Base-by-base conservation (phyloP, 1,140 invertebrate species). In the Drosophila ohnishii region DNA sequence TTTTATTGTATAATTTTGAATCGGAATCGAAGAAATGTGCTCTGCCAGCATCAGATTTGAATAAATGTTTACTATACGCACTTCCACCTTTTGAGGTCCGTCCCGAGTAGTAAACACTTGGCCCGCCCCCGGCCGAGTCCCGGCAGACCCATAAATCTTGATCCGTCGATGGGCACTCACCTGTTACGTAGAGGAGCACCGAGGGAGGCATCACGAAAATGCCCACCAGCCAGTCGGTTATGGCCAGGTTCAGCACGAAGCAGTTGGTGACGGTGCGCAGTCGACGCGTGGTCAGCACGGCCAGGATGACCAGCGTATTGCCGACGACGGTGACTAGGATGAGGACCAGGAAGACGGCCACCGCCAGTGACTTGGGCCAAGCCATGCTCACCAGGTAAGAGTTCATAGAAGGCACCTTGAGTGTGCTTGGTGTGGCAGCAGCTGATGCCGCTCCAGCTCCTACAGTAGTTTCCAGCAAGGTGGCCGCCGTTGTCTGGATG, bases 181-280 rank as follows among this genome's bases (percentile, higher is more conserved):
- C 94, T 91, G 93, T 94, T 59, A 95, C 92, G 91, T 94, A 92
- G 42, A 94, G 92, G 32, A 94, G 93, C 44, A 99, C 96, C 67
- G 97, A 96, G 32, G 97, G 96, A 14, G 98, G 98, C 97, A 99
- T 98, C 1, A 99, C 98, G 76, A 97, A 96, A 40, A 97, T 94
- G 0, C 97, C 97, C 0, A 99, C 97, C 53, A 97, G 92, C 90
- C 97, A 94, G 93, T 99, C 98, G 32, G 97, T 97, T 1, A 96
- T 95, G 2, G 98, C 97, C 78, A 98, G 92, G 53, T 96, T 98
- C 63, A 97, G 97, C 16, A 99, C 96, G 92, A 98, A 98, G 92
- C 97, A 98, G 92, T 99, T 99, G 47, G 98, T 98, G 28, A 98
- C 97, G 14, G 97, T 98, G 51, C 97, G 94, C 53, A 99, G 92